Conservation (phyloP, 37 sponge, comb jelly and placozoan genomes). For the Petrosia ficiformis region DNA sequence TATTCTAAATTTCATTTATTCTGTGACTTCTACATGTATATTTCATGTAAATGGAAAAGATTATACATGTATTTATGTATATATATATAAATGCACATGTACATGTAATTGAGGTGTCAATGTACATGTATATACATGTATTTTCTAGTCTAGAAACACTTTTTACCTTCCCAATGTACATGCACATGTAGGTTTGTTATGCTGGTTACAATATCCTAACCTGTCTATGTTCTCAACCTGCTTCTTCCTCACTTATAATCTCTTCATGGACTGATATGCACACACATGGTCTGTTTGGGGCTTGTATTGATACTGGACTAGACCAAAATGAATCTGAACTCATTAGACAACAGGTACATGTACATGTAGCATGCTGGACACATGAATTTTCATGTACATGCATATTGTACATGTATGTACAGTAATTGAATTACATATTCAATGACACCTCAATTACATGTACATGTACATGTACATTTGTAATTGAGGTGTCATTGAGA, state of each 20-base stretch:
- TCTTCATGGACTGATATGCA: background rate
- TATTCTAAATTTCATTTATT: too few species aligned
- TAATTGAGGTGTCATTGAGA: too few species aligned
- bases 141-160: background rate
- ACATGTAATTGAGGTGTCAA: background rate
- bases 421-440: too few species aligned
- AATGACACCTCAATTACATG: too few species aligned
- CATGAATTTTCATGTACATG: too few species aligned
- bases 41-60: too few species aligned
- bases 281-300: background rate
- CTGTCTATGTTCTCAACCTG: background rate
- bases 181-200: background rate
- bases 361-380: too few species aligned
- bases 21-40: too few species aligned
- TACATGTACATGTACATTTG: too few species aligned
- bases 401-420: too few species aligned
- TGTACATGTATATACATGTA: background rate
- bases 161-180: background rate
- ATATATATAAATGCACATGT: background rate
- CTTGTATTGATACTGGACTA: background rate
- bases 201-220: background rate
- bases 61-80: too few species aligned
- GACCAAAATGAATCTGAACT: background rate
- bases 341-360: background rate
- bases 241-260: background rate